Percentiles rank a stretch among this genome's conserved stretches.
Conservation (phyloP, 2,113 vertebrate genomes). For the Canis aureus region DNA sequence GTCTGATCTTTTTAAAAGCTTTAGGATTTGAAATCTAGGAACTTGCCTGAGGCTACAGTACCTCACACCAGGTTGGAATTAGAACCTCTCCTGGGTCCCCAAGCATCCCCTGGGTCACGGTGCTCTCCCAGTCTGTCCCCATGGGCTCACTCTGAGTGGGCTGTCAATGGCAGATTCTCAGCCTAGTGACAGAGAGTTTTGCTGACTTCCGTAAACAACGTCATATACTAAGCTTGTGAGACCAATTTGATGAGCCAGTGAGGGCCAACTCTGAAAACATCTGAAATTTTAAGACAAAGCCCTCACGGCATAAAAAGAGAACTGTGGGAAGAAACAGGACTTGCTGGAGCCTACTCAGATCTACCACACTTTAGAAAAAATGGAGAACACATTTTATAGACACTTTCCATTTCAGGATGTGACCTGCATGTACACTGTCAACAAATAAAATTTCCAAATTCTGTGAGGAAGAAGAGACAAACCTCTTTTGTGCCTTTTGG, state of each 20-base stretch:
- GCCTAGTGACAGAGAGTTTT: background rate
- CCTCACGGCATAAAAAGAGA: background rate
- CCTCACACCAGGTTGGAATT: background rate
- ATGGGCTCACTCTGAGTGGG: background rate
- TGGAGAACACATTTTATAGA: background rate
- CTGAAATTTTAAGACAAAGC: background rate
- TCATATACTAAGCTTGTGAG: background rate
- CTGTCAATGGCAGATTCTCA: background rate
- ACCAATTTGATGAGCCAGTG: background rate
- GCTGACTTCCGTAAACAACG: background rate
- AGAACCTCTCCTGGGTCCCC: background rate
- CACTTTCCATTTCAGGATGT: conserved; percentile 16
- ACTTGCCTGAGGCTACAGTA: background rate
- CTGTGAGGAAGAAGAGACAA: background rate
- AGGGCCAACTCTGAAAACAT: background rate
- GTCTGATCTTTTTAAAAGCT: background rate
- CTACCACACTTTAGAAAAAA: background rate
- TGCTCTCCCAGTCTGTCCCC: background rate
- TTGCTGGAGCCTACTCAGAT: background rate
- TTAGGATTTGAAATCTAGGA: background rate
- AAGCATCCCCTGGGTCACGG: background rate
- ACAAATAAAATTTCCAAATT: conserved; percentile 4
- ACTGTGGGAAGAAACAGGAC: background rate
- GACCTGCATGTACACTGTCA: background rate
- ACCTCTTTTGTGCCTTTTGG: background rate